Evolutionary conservation across 2,888 invertebrate species (phyloP).

Genomic region (Cryptosula pallasiana): DNA sequence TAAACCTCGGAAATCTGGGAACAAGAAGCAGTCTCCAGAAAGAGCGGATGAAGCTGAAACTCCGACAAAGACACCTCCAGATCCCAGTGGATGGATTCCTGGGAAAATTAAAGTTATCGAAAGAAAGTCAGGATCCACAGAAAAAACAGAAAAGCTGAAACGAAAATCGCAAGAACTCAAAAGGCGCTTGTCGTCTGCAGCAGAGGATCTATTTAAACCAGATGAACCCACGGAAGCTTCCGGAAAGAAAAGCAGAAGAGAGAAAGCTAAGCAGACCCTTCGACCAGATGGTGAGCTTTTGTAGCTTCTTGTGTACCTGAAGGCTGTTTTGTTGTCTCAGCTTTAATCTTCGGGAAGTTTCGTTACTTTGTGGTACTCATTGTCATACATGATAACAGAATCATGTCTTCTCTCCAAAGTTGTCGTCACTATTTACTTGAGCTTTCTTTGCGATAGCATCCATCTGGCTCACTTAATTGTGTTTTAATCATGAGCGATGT

Average conservation of each 20-base stretch:
- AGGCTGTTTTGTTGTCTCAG: no score
- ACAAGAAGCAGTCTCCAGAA: background rate
- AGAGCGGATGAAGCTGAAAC: background rate
- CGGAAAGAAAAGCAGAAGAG: conserved; percentile 25
- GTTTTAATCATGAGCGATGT: no score
- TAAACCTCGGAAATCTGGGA: background rate
- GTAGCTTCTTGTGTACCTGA: no score
- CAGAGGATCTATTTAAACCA: conserved; percentile 43
- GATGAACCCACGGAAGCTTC: conserved; percentile 30
- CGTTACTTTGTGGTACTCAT: no score
- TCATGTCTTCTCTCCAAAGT: no score
- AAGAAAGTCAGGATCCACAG: background rate
- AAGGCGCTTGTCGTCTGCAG: conserved; percentile 33
- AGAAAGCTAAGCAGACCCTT: conserved; percentile 16
- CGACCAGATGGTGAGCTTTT: conserved; percentile 25
- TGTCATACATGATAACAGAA: no score
- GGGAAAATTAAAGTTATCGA: background rate
- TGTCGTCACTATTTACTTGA: no score
- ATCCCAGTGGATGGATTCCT: conserved; percentile 22
- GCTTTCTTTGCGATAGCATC: no score
- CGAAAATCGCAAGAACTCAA: conserved; percentile 18
- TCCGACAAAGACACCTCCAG: background rate
- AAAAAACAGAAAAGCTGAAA: background rate
- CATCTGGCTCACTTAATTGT: no score
- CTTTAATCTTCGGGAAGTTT: no score